Evolutionary conservation across 2,888 invertebrate species (phyloP).

Genomic region (Drosophila pullipes): DNA sequence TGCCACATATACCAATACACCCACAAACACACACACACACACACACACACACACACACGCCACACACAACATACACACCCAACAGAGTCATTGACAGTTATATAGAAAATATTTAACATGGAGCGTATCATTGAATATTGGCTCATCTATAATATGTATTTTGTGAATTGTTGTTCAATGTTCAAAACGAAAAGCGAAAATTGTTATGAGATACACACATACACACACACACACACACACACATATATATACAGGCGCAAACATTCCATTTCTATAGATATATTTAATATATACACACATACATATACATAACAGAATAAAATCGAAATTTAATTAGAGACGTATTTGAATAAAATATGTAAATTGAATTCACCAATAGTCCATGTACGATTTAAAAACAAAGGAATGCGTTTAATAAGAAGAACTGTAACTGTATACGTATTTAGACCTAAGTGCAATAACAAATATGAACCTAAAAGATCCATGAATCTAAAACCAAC

Average conservation of each 20-base stretch:
- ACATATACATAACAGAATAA: constrained; percentile 23
- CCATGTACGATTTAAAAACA: constrained; percentile 47
- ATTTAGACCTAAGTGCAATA: constrained; percentile 74
- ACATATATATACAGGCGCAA: constrained; percentile 1
- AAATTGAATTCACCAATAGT: constrained; percentile 32
- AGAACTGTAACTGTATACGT: constrained; percentile 74
- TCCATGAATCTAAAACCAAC: constrained; percentile 45
- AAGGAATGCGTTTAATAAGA: constrained; percentile 60
- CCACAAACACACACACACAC: constrained; percentile 15
- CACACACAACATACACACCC: constrained; percentile 6
- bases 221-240: constrained; percentile 2
- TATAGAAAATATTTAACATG: constrained; percentile 23
- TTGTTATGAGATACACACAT: constrained; percentile 53
- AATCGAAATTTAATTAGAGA: constrained; percentile 33
- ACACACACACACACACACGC: constrained; percentile 8
- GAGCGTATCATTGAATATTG: constrained; percentile 35
- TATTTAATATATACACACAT: constrained; percentile 27
- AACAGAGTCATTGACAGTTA: constrained; percentile 34
- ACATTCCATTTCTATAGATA: constrained; percentile 54
- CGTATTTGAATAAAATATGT: constrained; percentile 37
- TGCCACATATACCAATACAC: constrained; percentile 32
- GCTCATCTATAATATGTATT: constrained; percentile 49
- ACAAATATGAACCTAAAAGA: constrained; percentile 47
- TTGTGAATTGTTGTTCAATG: constrained; percentile 64
- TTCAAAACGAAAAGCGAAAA: constrained; percentile 39